Base-by-base conservation (phyloP, 2,113 vertebrate species). In the Stictonetta naevosa region DNA sequence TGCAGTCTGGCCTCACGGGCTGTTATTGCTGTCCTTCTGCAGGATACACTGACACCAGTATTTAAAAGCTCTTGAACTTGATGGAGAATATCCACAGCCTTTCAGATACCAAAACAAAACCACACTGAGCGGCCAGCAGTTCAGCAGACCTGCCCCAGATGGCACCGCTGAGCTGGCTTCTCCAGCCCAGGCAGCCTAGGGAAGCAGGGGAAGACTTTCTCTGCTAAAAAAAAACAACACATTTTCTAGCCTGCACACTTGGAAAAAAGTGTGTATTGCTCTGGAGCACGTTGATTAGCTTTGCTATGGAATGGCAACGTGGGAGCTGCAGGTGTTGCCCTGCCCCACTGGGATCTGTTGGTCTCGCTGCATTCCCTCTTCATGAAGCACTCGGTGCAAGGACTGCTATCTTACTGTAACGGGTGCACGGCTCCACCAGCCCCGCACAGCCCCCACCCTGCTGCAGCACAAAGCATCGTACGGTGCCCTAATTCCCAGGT, bases 331-430 rank as follows among this genome's bases (percentile, higher is more conserved):
- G 18, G 23, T 46, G 69, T 62, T 84, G 78, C 53, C 40, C 42
- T n/a, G 48, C 28, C 56, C 13, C 33, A 6, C 46, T 0, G 7
- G 66, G 62, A 62, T 36, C 72, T 3, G 2, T 1, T 0, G 0
- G 9, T 58, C 56, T 77, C 33, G 0, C 38, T 42, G 69, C 44
- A 2, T 11, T 31, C 42, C 34, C 34, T 23, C 52, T 21, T 18
- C 53, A 56, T 8, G 0, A 40, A 63, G 17, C 13, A 31, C 44
- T 25, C 1, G 2, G 5, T 28, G 38, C 23, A 50, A 59, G 59
- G 72, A 19, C 40, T 28, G 38, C 19, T 13, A 3, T 62, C 75
- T 52, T 22, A 0, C 3, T 22, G 0, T 4, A 46, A 22, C 0
- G 5, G 26, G 8, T 25, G 38, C 36, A 4, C 0, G 58, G 66